A percentile compares a stretch with the other conserved stretches of the same genome.
These are phyloP conservation scores for Cactoblastis cactorum DNA, from an alignment of 2,888 invertebrate species.

Conservation along the genomic window DNA sequence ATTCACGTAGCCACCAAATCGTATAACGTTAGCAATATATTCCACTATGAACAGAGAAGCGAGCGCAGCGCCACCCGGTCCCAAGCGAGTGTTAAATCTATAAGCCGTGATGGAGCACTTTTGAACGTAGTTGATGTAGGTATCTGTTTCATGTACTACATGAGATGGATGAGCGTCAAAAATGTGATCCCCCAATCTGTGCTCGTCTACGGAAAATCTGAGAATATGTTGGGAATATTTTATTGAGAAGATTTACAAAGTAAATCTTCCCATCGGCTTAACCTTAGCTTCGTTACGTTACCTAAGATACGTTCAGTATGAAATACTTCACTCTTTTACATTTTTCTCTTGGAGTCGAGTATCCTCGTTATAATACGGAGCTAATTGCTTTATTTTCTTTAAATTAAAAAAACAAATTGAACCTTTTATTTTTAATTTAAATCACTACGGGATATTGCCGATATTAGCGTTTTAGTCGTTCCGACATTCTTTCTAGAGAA, in stretches of 20 bases:
- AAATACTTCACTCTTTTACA: too few relatives aligned
- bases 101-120: conserved; percentile 12
- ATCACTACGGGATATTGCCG: too few relatives aligned
- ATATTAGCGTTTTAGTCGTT: too few relatives aligned
- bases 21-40: not conserved
- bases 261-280: not conserved
- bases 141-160: not conserved
- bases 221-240: not conserved
- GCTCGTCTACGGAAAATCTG: not conserved
- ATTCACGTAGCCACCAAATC: not conserved
- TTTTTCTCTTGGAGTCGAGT: too few relatives aligned
- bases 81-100: conserved; percentile 11
- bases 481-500: too few relatives aligned
- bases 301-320: too few relatives aligned
- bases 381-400: too few relatives aligned
- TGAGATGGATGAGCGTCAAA: conserved; percentile 10
- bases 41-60: not conserved
- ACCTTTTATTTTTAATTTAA: too few relatives aligned
- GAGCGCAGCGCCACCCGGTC: not conserved
- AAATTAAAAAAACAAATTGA: too few relatives aligned
- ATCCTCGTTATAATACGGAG: too few relatives aligned
- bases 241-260: not conserved
- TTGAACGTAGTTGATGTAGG: conserved; percentile 2
- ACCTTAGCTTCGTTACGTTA: too few relatives aligned
- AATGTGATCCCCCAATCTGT: not conserved